Evolutionary conservation across 2,888 invertebrate genomes (phyloP).

Genomic region (Hypomecis atomaria): DNA sequence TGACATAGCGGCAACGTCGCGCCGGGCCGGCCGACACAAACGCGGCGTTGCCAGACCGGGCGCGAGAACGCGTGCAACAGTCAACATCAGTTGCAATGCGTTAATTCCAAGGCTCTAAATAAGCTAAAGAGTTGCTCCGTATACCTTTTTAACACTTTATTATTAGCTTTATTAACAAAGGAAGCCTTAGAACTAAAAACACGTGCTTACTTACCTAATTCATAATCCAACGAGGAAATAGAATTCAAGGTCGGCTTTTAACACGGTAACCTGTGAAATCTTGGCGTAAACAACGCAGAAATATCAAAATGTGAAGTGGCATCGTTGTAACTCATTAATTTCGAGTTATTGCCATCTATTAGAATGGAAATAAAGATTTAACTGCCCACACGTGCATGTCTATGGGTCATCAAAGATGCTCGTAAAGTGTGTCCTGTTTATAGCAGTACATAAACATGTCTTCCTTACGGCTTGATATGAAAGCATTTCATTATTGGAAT

Average conservation of each 20-base stretch:
- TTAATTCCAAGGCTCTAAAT: constrained; percentile 61
- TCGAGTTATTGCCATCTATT: constrained; percentile 36
- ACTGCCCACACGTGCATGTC: constrained; percentile 54
- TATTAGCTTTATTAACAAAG: constrained; percentile 64
- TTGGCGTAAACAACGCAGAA: constrained; percentile 13
- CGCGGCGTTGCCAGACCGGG: constrained; percentile 50
- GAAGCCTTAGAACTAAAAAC: constrained; percentile 45
- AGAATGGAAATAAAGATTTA: constrained; percentile 48
- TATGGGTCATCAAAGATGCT: constrained; percentile 48
- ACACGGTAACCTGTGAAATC: constrained; percentile 6
- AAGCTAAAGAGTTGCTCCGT: constrained; percentile 54
- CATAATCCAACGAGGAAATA: constrained; percentile 14
- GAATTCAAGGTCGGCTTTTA: constrained; percentile 11
- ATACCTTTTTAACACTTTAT: constrained; percentile 64
- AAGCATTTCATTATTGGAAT: constrained; percentile 29
- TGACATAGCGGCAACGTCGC: constrained; percentile 70
- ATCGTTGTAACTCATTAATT: constrained; percentile 26
- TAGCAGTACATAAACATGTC: constrained; percentile 36
- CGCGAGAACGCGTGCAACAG: constrained; percentile 19
- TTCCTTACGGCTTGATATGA: constrained; percentile 25
- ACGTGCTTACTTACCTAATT: constrained; percentile 14
- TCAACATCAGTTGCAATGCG: constrained; percentile 45
- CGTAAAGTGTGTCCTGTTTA: constrained; percentile 59
- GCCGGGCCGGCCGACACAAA: constrained; percentile 37
- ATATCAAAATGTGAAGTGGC: constrained; percentile 25